These are phyloP conservation scores for Beris chalybata DNA, from an alignment of 2,888 invertebrate genomes.

Conservation along the genomic window DNA sequence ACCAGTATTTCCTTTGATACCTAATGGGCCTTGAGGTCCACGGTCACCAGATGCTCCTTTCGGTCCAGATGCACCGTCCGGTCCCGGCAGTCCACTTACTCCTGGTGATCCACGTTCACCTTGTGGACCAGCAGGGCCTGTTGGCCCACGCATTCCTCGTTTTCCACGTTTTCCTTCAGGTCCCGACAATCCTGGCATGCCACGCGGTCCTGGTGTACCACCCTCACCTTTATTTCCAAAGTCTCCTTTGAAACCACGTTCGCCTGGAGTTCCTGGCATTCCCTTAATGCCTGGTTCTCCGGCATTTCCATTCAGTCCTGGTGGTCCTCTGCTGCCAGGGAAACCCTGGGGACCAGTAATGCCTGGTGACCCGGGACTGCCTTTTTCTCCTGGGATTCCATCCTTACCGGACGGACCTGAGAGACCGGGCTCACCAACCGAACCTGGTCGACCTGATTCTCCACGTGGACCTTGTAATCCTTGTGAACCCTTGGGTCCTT, in stretches of 20 bases:
- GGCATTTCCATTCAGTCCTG: slow-evolving; percentile 72
- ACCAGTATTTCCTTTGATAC: slow-evolving; percentile 65
- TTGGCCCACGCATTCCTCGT: slow-evolving; percentile 74
- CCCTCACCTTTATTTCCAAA: slow-evolving; percentile 73
- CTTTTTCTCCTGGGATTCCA: slow-evolving; percentile 80
- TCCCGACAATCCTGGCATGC: slow-evolving; percentile 73
- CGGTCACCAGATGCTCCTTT: slow-evolving; percentile 77
- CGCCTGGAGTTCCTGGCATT: slow-evolving; percentile 72
- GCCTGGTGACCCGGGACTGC: slow-evolving; percentile 73
- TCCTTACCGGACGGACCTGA: slow-evolving; percentile 78
- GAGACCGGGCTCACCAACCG: slow-evolving; percentile 74
- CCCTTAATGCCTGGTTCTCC: slow-evolving; percentile 78
- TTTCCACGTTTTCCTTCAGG: slow-evolving; percentile 80
- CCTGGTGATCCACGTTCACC: slow-evolving; percentile 67
- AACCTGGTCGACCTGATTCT: slow-evolving; percentile 77
- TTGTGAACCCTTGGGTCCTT: slow-evolving; percentile 78
- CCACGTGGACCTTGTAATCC: slow-evolving; percentile 81
- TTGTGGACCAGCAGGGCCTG: slow-evolving; percentile 69
- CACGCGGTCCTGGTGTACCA: slow-evolving; percentile 73
- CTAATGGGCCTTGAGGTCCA: slow-evolving; percentile 67
- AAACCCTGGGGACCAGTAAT: slow-evolving; percentile 77
- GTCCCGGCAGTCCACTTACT: slow-evolving; percentile 69
- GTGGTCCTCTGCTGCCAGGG: slow-evolving; percentile 77
- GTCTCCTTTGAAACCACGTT: slow-evolving; percentile 80
- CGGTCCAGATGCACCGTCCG: slow-evolving; percentile 75